Conservation (phyloP, 2,797 vertebrate species). For the Paramormyrops hopkinsi region DNA sequence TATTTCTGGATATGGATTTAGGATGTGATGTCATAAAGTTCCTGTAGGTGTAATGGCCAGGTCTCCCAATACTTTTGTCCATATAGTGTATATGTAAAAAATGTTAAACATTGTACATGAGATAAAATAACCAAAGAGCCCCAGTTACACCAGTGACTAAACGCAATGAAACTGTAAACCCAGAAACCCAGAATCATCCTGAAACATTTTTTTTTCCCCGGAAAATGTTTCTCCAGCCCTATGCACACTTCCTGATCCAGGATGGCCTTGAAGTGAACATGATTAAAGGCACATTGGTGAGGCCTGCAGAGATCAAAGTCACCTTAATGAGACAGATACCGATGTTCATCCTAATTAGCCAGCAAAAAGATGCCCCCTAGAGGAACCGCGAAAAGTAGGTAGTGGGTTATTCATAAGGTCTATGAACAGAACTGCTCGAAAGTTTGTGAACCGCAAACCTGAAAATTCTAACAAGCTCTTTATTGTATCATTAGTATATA, state of each 20-base stretch:
- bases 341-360: neutral
- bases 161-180: neutral
- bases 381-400: neutral
- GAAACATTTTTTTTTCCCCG: neutral
- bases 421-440: neutral
- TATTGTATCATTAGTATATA: neutral
- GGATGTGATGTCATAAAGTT: neutral
- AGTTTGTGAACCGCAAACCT: neutral
- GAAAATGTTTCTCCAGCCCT: neutral
- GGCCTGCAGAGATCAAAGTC: conserved; percentile 3
- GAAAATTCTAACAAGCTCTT: neutral
- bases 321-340: neutral
- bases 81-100: neutral
- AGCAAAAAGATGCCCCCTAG: neutral
- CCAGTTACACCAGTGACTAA: neutral
- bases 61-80: neutral
- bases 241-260: neutral
- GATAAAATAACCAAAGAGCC: neutral
- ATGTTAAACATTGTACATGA: neutral
- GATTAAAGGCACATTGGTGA: neutral
- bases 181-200: neutral
- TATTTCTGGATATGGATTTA: neutral
- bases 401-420: neutral
- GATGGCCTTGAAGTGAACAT: neutral
- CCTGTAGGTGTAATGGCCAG: neutral